Conservation (phyloP, 2,797 vertebrate genomes). For the Myripristis jacobus region DNA sequence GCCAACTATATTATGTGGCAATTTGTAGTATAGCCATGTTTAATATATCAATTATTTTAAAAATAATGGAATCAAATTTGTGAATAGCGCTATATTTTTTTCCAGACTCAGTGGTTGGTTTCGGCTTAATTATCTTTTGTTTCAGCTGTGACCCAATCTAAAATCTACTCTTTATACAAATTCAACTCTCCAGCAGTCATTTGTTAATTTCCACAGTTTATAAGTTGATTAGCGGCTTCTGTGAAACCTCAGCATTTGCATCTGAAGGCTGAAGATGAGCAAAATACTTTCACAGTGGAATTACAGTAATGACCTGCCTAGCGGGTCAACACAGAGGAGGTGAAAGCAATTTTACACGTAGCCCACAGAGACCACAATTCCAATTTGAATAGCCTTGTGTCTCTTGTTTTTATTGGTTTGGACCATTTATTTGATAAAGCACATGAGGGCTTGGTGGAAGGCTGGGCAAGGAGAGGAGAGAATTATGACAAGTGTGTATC, state of each 20-base stretch:
- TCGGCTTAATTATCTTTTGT: conserved; percentile 39
- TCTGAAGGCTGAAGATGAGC: conserved; percentile 48
- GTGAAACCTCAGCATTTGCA: conserved; percentile 51
- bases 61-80: background rate
- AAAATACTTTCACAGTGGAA: conserved; percentile 68
- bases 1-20: background rate
- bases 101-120: conserved; percentile 19
- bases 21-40: background rate
- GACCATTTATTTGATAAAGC: conserved; percentile 74
- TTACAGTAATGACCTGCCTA: conserved; percentile 76
- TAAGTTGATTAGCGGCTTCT: conserved; percentile 62
- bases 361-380: conserved; percentile 72
- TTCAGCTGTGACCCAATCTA: conserved; percentile 17
- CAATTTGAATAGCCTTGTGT: conserved; percentile 73
- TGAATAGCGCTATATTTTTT: background rate
- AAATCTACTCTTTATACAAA: conserved; percentile 42
- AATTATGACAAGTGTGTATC: conserved; percentile 67
- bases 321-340: conserved; percentile 72
- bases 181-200: conserved; percentile 37
- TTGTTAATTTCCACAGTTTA: conserved; percentile 70
- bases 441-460: conserved; percentile 55
- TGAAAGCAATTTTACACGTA: conserved; percentile 82
- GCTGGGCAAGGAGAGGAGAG: conserved; percentile 49
- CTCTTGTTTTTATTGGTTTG: conserved; percentile 76
- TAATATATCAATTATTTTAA: background rate